Conservation (phyloP, 1,140 invertebrate genomes). For the Ceratitis capitata region DNA sequence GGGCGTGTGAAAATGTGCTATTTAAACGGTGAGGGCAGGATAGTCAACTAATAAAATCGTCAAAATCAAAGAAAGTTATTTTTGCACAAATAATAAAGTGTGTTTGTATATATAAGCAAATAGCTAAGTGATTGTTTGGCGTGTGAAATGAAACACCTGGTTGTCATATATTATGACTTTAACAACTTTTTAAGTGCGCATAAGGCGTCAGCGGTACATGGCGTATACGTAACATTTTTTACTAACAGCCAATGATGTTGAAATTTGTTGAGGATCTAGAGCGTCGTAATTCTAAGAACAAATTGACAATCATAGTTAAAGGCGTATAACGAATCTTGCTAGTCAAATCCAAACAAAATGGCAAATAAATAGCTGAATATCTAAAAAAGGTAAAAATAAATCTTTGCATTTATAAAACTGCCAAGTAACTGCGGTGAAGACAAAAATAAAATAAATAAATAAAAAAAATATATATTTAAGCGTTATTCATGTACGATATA, state of each 20-base stretch:
- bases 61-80: not conserved
- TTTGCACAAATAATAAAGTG: too few species aligned
- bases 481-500: not conserved
- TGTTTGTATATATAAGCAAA: not conserved
- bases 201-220: not conserved
- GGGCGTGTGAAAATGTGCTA: not conserved
- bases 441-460: not conserved
- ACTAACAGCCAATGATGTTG: not conserved
- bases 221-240: constrained; percentile 21
- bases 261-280: not conserved
- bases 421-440: not conserved
- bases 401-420: not conserved
- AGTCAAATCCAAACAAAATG: not conserved
- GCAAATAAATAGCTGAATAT: not conserved
- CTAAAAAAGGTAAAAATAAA: not conserved
- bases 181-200: too few species aligned
- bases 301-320: not conserved
- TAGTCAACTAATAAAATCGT: not conserved
- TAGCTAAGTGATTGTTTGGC: not conserved
- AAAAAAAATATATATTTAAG: not conserved
- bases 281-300: not conserved
- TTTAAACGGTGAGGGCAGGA: not conserved
- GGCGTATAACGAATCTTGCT: not conserved
- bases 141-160: not conserved
- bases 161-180: not conserved